Base-by-base conservation (phyloP, 2,113 vertebrate species). In the Silurus asotus region DNA sequence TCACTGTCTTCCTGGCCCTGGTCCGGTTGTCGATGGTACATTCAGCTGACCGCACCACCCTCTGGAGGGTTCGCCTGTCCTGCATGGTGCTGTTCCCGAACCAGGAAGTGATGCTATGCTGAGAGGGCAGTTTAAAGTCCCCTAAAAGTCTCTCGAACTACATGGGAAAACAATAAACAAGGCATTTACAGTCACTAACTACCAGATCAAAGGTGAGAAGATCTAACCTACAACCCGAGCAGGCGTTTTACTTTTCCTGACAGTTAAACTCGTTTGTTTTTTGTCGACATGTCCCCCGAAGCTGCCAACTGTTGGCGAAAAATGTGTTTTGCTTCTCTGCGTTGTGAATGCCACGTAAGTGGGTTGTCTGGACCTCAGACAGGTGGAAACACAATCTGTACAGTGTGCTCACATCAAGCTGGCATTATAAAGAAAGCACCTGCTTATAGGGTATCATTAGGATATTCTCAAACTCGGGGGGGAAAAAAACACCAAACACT, bases 371-470 rank as follows among this genome's bases (percentile, higher is more conserved):
- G 51, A 56, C 53, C n/a, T 25, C n/a, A 56, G 75, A 79, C 55
- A 79, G 14, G 76, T 45, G 15, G n/a, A 79, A 59, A 79, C n/a
- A 59, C 76, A 37, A 79, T 79, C 76, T 59, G 77, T 37, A 79
- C 25, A 79, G 25, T 45, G 55, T 37, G 55, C 55, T 58, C 1
- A 37, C 55, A 79, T 79, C 56, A 79, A 45, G 55, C 55, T 79
- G 55, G 15, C 25, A 79, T 79, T 79, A 79, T 8, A 79, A 13
- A 55, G 14, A 58, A 79, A 79, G 55, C 5, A 59, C 15, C 77
- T 45, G 77, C 17, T 28, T 59, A 59, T 37, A 59, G 15, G 15
- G 19, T 23, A 25, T 37, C 55, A 58, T 17, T 13, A 15, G 4
- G 51, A 53, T 7, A 75, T 20, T 74, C 48, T n/a, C 19, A 53